Conservation (phyloP, 2,113 vertebrate species). For the Choloepus hoffmanni region DNA sequence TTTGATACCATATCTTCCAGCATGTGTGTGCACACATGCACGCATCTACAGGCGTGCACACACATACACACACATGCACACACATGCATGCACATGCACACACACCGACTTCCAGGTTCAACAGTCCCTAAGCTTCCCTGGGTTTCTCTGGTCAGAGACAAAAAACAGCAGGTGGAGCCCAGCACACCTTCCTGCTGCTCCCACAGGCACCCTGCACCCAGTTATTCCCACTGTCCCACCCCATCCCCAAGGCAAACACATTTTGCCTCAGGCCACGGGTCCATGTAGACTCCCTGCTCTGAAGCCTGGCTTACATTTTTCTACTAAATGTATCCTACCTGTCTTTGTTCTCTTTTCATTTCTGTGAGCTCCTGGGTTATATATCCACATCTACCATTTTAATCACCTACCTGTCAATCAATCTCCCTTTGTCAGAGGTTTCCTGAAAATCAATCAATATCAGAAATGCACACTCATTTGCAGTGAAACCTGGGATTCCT, state of each 20-base stretch:
- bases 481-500: background rate
- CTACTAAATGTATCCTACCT: conserved; percentile 14
- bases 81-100: background rate
- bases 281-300: background rate
- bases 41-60: background rate
- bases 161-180: background rate
- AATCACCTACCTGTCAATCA: background rate
- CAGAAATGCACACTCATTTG: background rate
- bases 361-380: background rate
- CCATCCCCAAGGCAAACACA: background rate
- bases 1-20: background rate
- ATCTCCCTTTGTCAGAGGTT: background rate
- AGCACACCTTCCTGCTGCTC: background rate
- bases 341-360: background rate
- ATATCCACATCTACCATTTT: background rate
- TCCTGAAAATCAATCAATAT: background rate
- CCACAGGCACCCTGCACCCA: rapidly evolving
- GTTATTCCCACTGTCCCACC: background rate
- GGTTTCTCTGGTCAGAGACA: background rate
- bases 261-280: background rate
- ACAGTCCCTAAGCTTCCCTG: background rate
- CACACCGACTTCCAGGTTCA: background rate
- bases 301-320: conserved; percentile 1
- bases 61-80: rapidly evolving
- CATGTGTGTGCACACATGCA: background rate